These are phyloP conservation scores for Cynaeus angustus DNA, from an alignment of 2,888 invertebrate genomes.

Conservation along the genomic window DNA sequence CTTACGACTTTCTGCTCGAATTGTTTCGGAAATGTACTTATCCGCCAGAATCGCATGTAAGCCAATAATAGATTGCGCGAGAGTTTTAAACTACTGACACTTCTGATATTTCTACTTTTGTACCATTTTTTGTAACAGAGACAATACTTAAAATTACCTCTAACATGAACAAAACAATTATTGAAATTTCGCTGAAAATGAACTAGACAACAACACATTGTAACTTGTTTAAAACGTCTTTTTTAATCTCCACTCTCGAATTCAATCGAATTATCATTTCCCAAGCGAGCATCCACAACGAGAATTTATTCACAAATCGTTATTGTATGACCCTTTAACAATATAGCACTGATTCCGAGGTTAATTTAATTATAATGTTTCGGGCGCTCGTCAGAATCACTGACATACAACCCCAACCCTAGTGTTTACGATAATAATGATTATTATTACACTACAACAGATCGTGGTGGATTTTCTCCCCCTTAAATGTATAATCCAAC, in stretches of 20 bases:
- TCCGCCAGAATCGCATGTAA: conserved; percentile 21
- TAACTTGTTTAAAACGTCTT: no score
- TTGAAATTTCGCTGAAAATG: no score
- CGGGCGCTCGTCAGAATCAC: conserved; percentile 46
- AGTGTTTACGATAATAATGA: conserved; percentile 40
- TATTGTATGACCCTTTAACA: conserved; percentile 44
- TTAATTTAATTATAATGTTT: conserved; percentile 50
- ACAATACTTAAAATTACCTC: no score
- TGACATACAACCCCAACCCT: conserved; percentile 41
- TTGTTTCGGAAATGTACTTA: conserved; percentile 39
- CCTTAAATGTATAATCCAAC: conserved; percentile 29
- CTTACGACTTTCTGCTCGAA: conserved; percentile 40
- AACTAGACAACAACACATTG: no score
- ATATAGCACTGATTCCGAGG: conserved; percentile 45
- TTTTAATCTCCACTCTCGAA: no score
- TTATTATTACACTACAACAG: conserved; percentile 39
- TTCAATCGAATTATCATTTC: no score
- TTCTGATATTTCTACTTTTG: no score
- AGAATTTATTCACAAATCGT: conserved; percentile 46
- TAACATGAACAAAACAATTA: no score
- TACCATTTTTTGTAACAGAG: no score
- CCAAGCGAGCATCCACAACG: conserved; percentile 8
- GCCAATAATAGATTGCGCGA: conserved; percentile 21
- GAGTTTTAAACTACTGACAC: conserved; percentile 14
- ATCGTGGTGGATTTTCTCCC: conserved; percentile 33